phyloP scores from a whole-genome alignment of 2,888 invertebrate species.

The Opisthograptis luteolata region DNA sequence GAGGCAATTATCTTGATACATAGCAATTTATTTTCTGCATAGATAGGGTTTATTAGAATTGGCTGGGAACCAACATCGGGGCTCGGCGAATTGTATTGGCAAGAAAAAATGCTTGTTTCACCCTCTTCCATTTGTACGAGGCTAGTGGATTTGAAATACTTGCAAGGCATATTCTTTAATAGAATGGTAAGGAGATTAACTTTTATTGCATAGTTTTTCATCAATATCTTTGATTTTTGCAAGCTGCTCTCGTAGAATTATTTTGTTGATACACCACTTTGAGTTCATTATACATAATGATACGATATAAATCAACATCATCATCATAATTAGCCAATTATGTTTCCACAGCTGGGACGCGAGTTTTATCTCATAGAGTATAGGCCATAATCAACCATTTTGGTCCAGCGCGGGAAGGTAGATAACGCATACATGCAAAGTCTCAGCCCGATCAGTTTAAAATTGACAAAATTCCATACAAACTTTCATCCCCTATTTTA shows the following conservation, averaged over 20 bases:
- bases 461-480: no score
- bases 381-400: no score
- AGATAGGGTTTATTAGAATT: constrained; percentile 61
- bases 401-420: no score
- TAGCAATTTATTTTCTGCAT: constrained; percentile 59
- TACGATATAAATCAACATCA: no score
- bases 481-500: no score
- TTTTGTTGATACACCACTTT: no score
- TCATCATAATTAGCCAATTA: no score
- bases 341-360: no score
- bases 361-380: no score
- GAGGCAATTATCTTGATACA: constrained; percentile 36
- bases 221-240: constrained; percentile 3
- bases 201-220: constrained; percentile 12
- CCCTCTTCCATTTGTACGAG: constrained; percentile 42
- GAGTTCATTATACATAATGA: background rate
- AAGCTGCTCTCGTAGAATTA: background rate
- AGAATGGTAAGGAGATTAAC: constrained; percentile 19
- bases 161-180: constrained; percentile 23
- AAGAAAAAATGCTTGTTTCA: constrained; percentile 60
- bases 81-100: constrained; percentile 55
- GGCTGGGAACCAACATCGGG: constrained; percentile 57
- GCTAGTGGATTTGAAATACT: constrained; percentile 28
- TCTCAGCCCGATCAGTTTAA: no score
- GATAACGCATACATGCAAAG: no score